phyloP scores from a whole-genome alignment of 1,140 invertebrate genomes.

The Lethocerus indicus region DNA sequence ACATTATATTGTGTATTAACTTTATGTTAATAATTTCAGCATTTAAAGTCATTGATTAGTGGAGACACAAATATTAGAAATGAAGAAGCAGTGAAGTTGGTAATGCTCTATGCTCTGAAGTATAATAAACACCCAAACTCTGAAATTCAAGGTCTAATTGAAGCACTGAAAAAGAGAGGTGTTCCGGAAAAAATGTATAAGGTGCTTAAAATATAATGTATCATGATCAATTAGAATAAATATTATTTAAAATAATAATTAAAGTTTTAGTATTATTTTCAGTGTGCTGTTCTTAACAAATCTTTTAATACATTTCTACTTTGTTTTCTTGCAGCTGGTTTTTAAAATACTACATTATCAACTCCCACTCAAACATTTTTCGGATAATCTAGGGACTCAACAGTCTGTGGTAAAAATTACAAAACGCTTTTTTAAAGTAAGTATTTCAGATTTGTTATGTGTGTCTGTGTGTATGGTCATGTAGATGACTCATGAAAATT shows the following conservation, averaged over 20 bases:
- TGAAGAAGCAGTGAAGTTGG: slow-evolving; percentile 69
- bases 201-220: too few relatives aligned
- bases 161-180: slow-evolving; percentile 51
- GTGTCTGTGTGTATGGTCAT: too few relatives aligned
- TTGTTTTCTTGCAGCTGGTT: too few relatives aligned
- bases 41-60: slow-evolving; percentile 38
- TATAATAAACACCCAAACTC: slow-evolving; percentile 83
- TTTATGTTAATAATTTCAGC: slow-evolving; percentile 1
- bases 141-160: slow-evolving; percentile 55
- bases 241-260: too few relatives aligned
- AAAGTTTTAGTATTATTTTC: too few relatives aligned
- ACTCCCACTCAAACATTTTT: too few relatives aligned
- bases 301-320: too few relatives aligned
- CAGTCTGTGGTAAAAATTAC: slow-evolving; percentile 81
- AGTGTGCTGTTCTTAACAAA: too few relatives aligned
- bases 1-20: neutral
- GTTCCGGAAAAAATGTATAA: slow-evolving; percentile 36
- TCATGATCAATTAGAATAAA: too few relatives aligned
- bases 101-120: slow-evolving; percentile 82
- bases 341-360: too few relatives aligned
- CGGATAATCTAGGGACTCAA: slow-evolving; percentile 54
- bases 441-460: slow-evolving; percentile 1
- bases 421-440: slow-evolving; percentile 73
- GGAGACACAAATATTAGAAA: slow-evolving; percentile 48
- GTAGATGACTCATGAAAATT: too few relatives aligned